These are phyloP conservation scores for Merodon equestris DNA, from an alignment of 2,888 invertebrate species.

Conservation along the genomic window DNA sequence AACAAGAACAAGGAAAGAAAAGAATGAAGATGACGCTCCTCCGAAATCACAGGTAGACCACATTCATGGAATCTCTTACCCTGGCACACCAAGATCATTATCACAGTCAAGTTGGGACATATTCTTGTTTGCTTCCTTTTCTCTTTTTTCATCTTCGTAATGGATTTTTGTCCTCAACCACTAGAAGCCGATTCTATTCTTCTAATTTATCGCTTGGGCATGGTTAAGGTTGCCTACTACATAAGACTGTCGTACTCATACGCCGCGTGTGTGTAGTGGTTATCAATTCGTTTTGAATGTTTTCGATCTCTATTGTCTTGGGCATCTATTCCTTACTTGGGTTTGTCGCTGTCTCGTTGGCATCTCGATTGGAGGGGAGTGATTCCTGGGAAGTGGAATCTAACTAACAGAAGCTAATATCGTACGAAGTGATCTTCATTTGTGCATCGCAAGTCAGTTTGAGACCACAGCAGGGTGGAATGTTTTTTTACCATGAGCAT, in stretches of 20 bases:
- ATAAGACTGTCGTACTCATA: not conserved
- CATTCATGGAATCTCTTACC: constrained; percentile 64
- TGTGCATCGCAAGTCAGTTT: constrained; percentile 33
- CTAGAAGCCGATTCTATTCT: constrained; percentile 50
- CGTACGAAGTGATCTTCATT: constrained; percentile 64
- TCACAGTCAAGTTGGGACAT: constrained; percentile 68
- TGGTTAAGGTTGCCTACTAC: constrained; percentile 40
- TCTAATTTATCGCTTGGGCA: constrained; percentile 67
- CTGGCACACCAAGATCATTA: constrained; percentile 65
- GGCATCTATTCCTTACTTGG: constrained; percentile 60
- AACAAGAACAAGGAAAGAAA: constrained; percentile 36
- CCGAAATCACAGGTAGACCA: constrained; percentile 67
- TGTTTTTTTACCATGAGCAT: not conserved
- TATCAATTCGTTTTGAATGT: constrained; percentile 68
- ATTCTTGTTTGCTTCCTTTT: constrained; percentile 25
- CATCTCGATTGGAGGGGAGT: constrained; percentile 24
- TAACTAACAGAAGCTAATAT: constrained; percentile 63
- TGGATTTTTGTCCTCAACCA: constrained; percentile 24
- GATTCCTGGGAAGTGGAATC: constrained; percentile 48
- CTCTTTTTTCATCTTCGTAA: constrained; percentile 23
- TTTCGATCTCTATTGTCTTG: constrained; percentile 66
- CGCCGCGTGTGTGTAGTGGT: constrained; percentile 24
- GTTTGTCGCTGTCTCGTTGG: constrained; percentile 35
- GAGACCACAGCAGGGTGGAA: constrained; percentile 42
- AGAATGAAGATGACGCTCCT: constrained; percentile 44